Percentiles rank a stretch among this genome's conserved stretches.
Conservation (phyloP, 2,113 vertebrate species). For the Australoheros scitulus region DNA sequence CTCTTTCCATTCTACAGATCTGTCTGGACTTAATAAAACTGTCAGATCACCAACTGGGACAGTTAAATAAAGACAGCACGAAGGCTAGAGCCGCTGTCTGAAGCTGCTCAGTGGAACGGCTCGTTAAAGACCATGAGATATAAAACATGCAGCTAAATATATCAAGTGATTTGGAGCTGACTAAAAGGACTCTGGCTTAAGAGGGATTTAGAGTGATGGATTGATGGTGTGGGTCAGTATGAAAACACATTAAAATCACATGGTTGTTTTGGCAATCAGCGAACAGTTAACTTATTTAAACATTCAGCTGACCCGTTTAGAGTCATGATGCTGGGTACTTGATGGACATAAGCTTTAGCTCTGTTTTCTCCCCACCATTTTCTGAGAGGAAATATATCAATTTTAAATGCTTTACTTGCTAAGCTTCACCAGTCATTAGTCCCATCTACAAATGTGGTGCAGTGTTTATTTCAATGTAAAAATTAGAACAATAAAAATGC, state of each 20-base stretch:
- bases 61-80: constrained; percentile 54
- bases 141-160: constrained; percentile 23
- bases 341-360: background rate
- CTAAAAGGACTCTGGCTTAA: background rate
- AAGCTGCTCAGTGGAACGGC: constrained; percentile 15
- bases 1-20: constrained; percentile 42
- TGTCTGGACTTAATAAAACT: constrained; percentile 66
- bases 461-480: too few relatives aligned
- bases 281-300: background rate
- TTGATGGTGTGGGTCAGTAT: background rate
- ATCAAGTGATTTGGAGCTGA: constrained; percentile 5
- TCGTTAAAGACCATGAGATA: constrained; percentile 40
- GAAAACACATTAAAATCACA: background rate
- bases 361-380: background rate
- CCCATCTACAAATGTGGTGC: rapidly evolving
- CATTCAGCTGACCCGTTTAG: background rate
- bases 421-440: background rate
- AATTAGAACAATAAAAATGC: background rate
- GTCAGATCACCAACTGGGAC: constrained; percentile 60
- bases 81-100: constrained; percentile 32
- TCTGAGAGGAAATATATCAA: too few relatives aligned
- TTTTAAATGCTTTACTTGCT: background rate
- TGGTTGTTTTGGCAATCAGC: background rate
- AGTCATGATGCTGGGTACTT: background rate
- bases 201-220: background rate